Evolutionary conservation across 2,888 invertebrate genomes (phyloP).

Genomic region (Balanococcus diminutus): DNA sequence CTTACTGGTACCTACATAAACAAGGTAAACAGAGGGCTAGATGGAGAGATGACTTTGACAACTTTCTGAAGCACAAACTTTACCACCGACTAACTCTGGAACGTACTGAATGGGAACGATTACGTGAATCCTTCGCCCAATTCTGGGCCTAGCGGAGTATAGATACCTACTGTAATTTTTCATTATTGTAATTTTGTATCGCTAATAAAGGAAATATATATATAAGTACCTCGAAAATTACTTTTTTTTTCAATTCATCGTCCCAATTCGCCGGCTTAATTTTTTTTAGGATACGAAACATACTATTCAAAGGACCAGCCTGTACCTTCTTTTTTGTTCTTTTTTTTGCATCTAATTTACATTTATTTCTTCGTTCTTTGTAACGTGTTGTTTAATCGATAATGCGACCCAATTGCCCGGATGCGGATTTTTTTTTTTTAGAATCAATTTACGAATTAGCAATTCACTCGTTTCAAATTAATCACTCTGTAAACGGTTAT

Average conservation of each 20-base stretch:
- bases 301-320: not conserved
- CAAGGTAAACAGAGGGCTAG: no score
- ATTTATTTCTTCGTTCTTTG: not conserved
- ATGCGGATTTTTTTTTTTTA: not conserved
- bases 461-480: not conserved
- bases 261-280: not conserved
- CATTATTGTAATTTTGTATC: no score
- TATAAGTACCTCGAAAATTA: not conserved
- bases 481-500: not conserved
- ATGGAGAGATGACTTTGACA: no score
- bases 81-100: no score
- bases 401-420: not conserved
- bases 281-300: not conserved
- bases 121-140: no score
- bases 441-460: not conserved
- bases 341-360: constrained; percentile 17
- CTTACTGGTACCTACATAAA: no score
- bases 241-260: not conserved
- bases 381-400: not conserved
- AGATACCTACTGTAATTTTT: no score
- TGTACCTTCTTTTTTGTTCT: not conserved
- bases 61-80: no score
- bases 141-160: no score
- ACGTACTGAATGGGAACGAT: no score
- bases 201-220: no score